These are phyloP conservation scores for Orchesella cincta DNA, from an alignment of 1,140 invertebrate species.

Conservation along the genomic window DNA sequence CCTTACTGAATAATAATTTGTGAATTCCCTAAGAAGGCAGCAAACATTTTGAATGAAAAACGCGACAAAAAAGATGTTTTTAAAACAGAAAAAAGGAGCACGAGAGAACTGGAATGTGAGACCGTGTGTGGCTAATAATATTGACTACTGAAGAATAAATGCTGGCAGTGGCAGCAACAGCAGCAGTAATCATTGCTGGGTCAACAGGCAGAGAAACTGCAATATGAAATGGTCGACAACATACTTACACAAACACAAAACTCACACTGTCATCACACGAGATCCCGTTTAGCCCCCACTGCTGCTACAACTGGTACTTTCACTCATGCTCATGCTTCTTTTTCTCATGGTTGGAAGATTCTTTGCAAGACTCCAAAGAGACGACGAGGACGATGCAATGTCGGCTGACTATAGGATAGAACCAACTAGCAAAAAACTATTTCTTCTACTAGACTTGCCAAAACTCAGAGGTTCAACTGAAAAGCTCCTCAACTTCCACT, in stretches of 20 bases:
- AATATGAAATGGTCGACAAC: background rate
- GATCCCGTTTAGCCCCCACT: background rate
- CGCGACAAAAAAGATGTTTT: background rate
- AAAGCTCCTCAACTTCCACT: background rate
- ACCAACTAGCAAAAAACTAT: background rate
- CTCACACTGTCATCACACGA: background rate
- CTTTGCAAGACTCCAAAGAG: background rate
- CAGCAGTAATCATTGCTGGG: slow-evolving; percentile 1
- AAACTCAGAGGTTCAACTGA: too few species aligned
- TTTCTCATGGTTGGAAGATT: background rate
- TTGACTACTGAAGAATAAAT: slow-evolving; percentile 2
- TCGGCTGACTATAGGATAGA: background rate
- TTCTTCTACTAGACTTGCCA: background rate
- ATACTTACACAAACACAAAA: background rate
- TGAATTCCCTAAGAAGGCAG: background rate
- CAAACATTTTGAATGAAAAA: background rate
- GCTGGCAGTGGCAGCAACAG: background rate
- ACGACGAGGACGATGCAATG: background rate
- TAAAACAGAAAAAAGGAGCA: background rate
- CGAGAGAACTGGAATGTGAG: background rate
- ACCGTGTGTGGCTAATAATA: slow-evolving; percentile 20
- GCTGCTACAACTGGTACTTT: background rate
- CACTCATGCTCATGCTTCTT: background rate
- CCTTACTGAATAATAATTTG: slow-evolving; percentile 8
- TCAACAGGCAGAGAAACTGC: slow-evolving; percentile 7